Evolutionary conservation across 2,113 vertebrate genomes (phyloP).

Genomic region (Tinamus guttatus): DNA sequence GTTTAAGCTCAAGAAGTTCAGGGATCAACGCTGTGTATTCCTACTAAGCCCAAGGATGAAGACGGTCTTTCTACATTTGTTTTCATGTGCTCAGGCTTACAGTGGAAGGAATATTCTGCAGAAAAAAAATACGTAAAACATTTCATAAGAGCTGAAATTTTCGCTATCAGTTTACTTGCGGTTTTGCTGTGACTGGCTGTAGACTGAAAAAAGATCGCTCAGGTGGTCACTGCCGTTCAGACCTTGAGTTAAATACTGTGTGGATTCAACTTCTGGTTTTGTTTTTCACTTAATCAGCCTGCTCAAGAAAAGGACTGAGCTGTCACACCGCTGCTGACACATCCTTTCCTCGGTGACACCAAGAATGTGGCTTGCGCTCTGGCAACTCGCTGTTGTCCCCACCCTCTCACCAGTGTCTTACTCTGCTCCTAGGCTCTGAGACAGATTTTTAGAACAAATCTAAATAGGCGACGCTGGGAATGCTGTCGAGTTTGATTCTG

Average conservation of each 20-base stretch:
- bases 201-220: neutral
- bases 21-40: neutral
- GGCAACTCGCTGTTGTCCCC: neutral
- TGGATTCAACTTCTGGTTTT: conserved; percentile 28
- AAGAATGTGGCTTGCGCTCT: neutral
- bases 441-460: neutral
- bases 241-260: neutral
- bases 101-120: neutral
- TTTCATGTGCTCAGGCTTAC: neutral
- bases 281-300: conserved; percentile 30
- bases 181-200: neutral
- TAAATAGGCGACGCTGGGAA: neutral
- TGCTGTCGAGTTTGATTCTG: neutral
- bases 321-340: conserved; percentile 39
- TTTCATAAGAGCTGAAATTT: neutral
- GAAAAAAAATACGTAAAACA: neutral
- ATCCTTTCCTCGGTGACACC: conserved; percentile 1
- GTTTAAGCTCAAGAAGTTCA: neutral
- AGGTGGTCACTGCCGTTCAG: neutral
- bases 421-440: neutral
- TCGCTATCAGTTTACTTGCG: neutral
- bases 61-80: neutral
- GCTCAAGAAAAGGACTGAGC: neutral
- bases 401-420: neutral
- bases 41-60: neutral